A percentile compares a stretch with the other conserved stretches of the same genome.
phyloP scores from a whole-genome alignment of 2,888 invertebrate species.

The Belgica antarctica region DNA sequence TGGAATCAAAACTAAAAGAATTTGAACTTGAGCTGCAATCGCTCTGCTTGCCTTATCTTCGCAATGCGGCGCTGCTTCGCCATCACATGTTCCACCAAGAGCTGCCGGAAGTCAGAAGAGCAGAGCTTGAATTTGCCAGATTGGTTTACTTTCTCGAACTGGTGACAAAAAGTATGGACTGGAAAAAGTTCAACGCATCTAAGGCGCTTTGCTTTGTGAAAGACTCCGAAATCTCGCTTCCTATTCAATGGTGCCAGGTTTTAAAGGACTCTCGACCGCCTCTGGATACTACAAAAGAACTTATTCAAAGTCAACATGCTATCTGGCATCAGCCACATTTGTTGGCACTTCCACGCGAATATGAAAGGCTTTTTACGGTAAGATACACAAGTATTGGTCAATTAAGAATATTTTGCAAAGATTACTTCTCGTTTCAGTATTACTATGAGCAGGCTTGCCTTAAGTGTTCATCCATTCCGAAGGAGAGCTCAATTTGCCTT shows the following conservation, averaged over 20 bases:
- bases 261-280: slow-evolving; percentile 57
- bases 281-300: slow-evolving; percentile 58
- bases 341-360: slow-evolving; percentile 81
- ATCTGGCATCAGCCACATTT: slow-evolving; percentile 80
- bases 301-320: slow-evolving; percentile 72
- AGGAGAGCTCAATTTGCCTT: slow-evolving; percentile 88
- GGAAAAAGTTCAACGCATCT: slow-evolving; percentile 65
- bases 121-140: slow-evolving; percentile 72
- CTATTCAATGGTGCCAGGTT: slow-evolving; percentile 68
- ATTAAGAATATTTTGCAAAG: not conserved
- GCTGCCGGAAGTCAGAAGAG: slow-evolving; percentile 65
- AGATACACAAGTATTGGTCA: slow-evolving; percentile 40
- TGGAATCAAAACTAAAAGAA: slow-evolving; percentile 49
- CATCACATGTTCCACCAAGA: slow-evolving; percentile 79
- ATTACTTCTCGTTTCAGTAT: slow-evolving; percentile 58
- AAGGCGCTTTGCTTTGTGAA: slow-evolving; percentile 63
- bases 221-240: slow-evolving; percentile 58
- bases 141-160: slow-evolving; percentile 77
- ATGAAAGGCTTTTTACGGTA: slow-evolving; percentile 86
- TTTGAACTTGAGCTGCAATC: slow-evolving; percentile 66
- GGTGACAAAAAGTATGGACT: slow-evolving; percentile 64
- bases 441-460: slow-evolving; percentile 87
- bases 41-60: slow-evolving; percentile 77
- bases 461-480: slow-evolving; percentile 85
- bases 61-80: slow-evolving; percentile 77